Base-by-base conservation (phyloP, 2,888 invertebrate species). In the Mesorhabditis belari region DNA sequence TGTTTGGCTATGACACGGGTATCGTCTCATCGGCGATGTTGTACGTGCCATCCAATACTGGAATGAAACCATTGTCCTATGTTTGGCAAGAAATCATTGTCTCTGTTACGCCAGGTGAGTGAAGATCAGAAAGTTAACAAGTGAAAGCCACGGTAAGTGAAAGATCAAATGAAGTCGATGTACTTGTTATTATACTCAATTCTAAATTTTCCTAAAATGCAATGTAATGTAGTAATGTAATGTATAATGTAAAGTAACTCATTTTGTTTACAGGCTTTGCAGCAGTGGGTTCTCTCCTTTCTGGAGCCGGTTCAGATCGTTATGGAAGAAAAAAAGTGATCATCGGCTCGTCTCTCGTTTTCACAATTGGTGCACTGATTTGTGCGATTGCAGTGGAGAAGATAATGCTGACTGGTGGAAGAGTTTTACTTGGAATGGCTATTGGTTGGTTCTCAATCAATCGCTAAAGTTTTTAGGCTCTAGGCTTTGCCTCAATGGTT, bases 1-100 rank as follows among this genome's bases (percentile, higher is more conserved):
- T 70, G 5, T 85, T 86, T 73, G 68, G 85, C 24, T 86, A 86
- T 76, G 86, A 86, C 72, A 86, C 85, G 0, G 85, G 85, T 5
- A 85, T 86, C 29, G 83, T 86, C 3, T 85, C 85, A 0, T 85
- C 85, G 19, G 73, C 76, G 2, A 71, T 75, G 73, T 63, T 75
- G 23, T 75, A 71, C 55, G 70, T 73, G 4, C 73, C 72, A 3
- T 63, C 67, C 29, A 65, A 66, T 44, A 49, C 26, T 2, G 66
- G 68, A 19, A 68, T 78, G 68, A 62, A 62, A 19, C 73, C 74
- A 4, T 60, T 78, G 64, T 57, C 62, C 56, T 67, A 65, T 5
- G 35, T 69, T 2, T 78, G 77, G 77, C 70, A 77, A 49, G 77
- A 79, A 60, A 26, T 78, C 9, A 75, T 78, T 55, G 76, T 77